A percentile compares a stretch with the other conserved stretches of the same genome.
phyloP scores from a whole-genome alignment of 1,140 invertebrate species.

The Hermatobates lingyangjiaoensis region DNA sequence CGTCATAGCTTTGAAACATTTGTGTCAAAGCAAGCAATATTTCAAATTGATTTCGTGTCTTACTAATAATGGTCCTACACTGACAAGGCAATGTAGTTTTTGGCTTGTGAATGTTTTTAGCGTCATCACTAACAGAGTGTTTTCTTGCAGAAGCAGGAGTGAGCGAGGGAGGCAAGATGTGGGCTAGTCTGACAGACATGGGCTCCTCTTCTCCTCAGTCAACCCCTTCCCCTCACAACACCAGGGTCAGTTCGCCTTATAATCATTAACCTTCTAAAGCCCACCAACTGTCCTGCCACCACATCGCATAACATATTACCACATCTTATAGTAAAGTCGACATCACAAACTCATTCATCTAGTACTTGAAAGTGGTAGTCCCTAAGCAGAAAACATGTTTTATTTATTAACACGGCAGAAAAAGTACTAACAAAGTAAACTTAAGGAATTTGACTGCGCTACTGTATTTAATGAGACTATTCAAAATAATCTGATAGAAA shows the following conservation, averaged over 20 bases:
- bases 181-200: slow-evolving; percentile 27
- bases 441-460: too few relatives aligned
- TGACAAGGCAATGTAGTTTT: not conserved
- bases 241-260: slow-evolving; percentile 13
- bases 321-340: not conserved
- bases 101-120: not conserved
- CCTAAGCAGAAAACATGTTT: not conserved
- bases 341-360: not conserved
- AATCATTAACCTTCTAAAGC: too few relatives aligned
- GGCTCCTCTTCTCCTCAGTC: slow-evolving; percentile 28
- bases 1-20: not conserved
- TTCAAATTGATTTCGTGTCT: not conserved
- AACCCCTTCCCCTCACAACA: slow-evolving; percentile 12
- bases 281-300: not conserved
- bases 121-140: not conserved
- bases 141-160: slow-evolving; percentile 24
- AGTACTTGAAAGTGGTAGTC: not conserved
- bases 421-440: not conserved
- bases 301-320: not conserved
- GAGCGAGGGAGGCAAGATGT: slow-evolving; percentile 29
- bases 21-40: not conserved
- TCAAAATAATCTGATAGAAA: too few relatives aligned
- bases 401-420: not conserved
- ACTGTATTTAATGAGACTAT: too few relatives aligned
- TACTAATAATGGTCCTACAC: not conserved